phyloP scores from a whole-genome alignment of 2,888 invertebrate genomes.

The Amphipoea oculea region DNA sequence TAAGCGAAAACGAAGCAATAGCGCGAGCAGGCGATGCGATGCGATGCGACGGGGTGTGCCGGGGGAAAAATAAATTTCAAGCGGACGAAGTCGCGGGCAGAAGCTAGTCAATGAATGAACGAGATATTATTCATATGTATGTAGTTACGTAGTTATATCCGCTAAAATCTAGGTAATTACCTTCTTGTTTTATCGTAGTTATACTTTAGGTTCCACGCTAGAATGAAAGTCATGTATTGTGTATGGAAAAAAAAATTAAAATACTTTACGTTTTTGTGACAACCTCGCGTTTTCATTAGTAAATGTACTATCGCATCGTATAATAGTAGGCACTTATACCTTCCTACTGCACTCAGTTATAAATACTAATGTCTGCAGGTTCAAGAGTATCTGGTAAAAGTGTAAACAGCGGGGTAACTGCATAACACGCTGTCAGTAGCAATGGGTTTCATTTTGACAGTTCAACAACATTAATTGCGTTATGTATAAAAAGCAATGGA shows the following conservation, averaged over 20 bases:
- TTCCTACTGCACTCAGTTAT: conserved; percentile 20
- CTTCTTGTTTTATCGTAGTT: background rate
- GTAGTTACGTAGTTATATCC: no score
- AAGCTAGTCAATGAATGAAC: background rate
- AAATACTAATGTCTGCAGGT: background rate
- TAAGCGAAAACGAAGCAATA: no score
- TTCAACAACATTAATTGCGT: background rate
- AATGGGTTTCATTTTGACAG: background rate
- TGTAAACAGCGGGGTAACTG: background rate
- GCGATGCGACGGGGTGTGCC: background rate
- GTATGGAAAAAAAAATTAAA: background rate
- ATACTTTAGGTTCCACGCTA: background rate
- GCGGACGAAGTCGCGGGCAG: background rate
- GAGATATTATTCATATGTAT: background rate
- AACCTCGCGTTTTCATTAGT: conserved; percentile 8
- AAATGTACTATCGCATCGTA: conserved; percentile 11
- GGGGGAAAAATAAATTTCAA: background rate
- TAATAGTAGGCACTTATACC: background rate
- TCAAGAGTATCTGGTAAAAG: background rate
- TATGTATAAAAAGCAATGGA: background rate
- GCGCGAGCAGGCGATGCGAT: no score
- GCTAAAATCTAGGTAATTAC: background rate
- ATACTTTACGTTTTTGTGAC: background rate
- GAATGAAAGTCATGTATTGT: background rate
- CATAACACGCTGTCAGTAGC: background rate